Conservation (phyloP, 1,140 invertebrate genomes). For the Anoplolepis gracilipes region DNA sequence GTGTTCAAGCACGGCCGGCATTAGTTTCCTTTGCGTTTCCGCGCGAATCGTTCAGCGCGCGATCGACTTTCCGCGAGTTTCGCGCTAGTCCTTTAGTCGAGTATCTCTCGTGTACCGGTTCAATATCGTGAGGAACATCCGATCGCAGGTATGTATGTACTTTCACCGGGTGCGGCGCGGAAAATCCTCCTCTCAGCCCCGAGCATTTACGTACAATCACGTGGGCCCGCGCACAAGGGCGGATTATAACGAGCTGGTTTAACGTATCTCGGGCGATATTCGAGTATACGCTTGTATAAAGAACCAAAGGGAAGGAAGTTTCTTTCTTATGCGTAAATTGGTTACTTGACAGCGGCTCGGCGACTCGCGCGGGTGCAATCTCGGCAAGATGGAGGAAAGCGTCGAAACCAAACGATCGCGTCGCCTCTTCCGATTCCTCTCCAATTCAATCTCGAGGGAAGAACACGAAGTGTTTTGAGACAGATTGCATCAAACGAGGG, state of each 20-base stretch:
- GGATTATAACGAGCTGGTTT: neutral
- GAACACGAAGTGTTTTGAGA: too few species aligned
- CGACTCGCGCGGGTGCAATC: neutral
- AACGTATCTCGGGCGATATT: neutral
- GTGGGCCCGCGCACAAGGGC: neutral
- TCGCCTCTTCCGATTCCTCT: slow-evolving; percentile 19
- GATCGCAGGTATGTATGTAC: slow-evolving; percentile 29
- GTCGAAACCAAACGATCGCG: slow-evolving; percentile 60
- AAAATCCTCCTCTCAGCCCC: neutral
- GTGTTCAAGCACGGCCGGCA: neutral
- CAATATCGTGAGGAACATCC: neutral
- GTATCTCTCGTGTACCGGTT: neutral
- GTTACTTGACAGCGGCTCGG: slow-evolving; percentile 1
- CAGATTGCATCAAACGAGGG: neutral
- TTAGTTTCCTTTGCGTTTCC: neutral
- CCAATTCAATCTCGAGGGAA: neutral
- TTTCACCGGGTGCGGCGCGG: neutral
- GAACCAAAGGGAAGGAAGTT: neutral
- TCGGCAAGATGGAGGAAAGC: slow-evolving; percentile 66
- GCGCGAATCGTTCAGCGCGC: neutral
- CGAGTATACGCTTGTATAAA: too few species aligned
- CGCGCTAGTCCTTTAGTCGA: neutral
- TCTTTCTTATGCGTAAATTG: neutral
- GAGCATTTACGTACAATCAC: too few species aligned
- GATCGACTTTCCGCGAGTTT: neutral